Conservation (phyloP, 2,113 vertebrate species). For the Notarius lentiginosus region DNA sequence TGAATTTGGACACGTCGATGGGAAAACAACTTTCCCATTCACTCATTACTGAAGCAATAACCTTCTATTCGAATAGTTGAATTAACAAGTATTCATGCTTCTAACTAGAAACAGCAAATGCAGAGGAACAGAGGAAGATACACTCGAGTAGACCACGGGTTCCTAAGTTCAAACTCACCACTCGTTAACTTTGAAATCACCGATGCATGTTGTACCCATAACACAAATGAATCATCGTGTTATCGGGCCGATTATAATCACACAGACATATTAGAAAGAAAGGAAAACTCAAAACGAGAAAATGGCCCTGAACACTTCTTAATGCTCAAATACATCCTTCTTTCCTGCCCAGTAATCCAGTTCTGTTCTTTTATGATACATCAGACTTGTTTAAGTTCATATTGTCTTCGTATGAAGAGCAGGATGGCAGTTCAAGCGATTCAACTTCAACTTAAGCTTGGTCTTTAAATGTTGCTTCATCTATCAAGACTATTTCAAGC, state of each 20-base stretch:
- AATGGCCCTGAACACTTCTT: neutral
- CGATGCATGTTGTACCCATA: constrained; percentile 18
- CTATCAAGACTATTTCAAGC: neutral
- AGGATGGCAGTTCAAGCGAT: neutral
- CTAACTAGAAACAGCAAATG: neutral
- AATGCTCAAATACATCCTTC: neutral
- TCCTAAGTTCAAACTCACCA: constrained; percentile 4
- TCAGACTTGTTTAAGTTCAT: neutral
- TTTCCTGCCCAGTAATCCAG: too few relatives aligned
- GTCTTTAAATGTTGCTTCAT: neutral
- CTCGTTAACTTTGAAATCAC: neutral
- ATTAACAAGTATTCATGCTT: constrained; percentile 6
- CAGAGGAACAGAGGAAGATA: neutral
- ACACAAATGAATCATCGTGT: neutral
- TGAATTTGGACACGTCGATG: constrained; percentile 39
- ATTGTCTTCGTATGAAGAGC: neutral
- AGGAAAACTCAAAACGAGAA: neutral
- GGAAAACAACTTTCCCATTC: constrained; percentile 26
- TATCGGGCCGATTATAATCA: neutral
- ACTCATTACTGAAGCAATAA: constrained; percentile 19
- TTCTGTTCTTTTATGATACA: neutral
- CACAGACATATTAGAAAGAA: neutral
- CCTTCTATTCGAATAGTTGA: neutral
- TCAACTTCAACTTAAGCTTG: neutral
- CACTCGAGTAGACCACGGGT: neutral